Evolutionary conservation across 2,888 invertebrate genomes (phyloP), one percentile per base, ranked within the genome.

Genomic region (Xylota segnis): DNA sequence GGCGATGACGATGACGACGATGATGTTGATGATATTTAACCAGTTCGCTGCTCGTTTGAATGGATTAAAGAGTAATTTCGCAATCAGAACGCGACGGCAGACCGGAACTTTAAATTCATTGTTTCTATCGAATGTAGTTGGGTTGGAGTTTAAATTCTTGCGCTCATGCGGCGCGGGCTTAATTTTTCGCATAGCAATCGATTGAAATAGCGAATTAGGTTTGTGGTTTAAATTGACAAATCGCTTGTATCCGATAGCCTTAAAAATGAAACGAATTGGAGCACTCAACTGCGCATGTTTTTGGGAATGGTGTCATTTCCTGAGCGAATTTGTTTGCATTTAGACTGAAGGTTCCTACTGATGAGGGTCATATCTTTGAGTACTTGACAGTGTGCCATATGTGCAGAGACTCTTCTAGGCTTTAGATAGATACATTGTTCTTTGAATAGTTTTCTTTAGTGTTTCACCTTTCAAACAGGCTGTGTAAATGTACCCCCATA

Each of bases 91-190:
- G 72, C 83, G 72, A 83, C 77, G 27, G 58, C 14, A 47, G 71
- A 72, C 77, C 83, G 83, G 83, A 83, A 83, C 72, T 72, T 77
- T 43, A 72, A 77, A 83, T 77, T 83, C 37, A 77, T 72, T 54
- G 83, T 77, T 77, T 59, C 52, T 76, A 66, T 83, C 56, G 83
- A 72, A 58, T 65, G 58, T 52, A 34, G 56, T 52, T 75, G 70
- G 45, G 16, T 37, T 12, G 45, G 18, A 23, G 45, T 18, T 29
- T 9, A 0, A 58, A 9, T 29, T 32, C 2, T 14, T 12, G 10
- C 32, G 37, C 10, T 58, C 14, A 40, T 27, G 56, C 10, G 50
- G 63, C 5, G 50, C 14, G 16, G 52, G 58, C 34, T 58, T 58
- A 37, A 58, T 50, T 74, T 52, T 63, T 79, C 14, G 40, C 47